Evolutionary conservation across 2,888 invertebrate genomes (phyloP), one percentile per base, ranked within the genome.

Genomic region (Calliopum simillimum): DNA sequence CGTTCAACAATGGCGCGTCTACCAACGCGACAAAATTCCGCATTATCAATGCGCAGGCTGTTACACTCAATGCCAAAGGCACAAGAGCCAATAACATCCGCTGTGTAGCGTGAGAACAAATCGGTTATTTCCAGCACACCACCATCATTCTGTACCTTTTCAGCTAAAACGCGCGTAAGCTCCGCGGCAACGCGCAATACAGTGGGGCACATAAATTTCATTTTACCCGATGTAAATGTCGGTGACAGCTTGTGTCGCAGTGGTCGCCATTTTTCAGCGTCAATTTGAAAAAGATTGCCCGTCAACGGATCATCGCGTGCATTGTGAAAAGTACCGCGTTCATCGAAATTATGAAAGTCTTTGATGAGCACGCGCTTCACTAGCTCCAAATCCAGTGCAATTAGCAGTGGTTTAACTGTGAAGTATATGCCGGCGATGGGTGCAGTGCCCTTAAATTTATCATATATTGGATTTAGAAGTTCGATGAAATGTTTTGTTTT

Each of bases 161-260:
- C 71, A 0, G 23, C 41, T 6, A 75, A 44, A 11, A 75, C 74
- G 0, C 65, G 47, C 6, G 68, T 46, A 23, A 77, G 68, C 11
- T 74, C 49, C 2, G 76, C 70, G 0, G 74, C 76, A 23, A 78
- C 77, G 12, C 72, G 53, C 0, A 80, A 74, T 47, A 87, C 76
- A 1, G 81, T 81, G 8, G 82, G 79, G 70, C 85, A 86, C 86
- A 87, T 86, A 49, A 74, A 78, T 73, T 85, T 87, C 79, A 88
- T 85, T 78, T 87, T 87, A n/a, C 86, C 86, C 0, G 85, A 82
- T 0, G 87, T 86, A 74, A 88, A 88, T 0, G 86, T 85, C 0
- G 87, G 86, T 3, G 86, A 83, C 25, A 88, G 65, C 61, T 86
- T 86, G 1, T 79, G 71, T 44, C 88, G 77, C 46, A 87, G 74